A percentile compares a stretch with the other conserved stretches of the same genome.
Conservation (phyloP, 2,797 vertebrate species). For the Syndactyla subalaris region DNA sequence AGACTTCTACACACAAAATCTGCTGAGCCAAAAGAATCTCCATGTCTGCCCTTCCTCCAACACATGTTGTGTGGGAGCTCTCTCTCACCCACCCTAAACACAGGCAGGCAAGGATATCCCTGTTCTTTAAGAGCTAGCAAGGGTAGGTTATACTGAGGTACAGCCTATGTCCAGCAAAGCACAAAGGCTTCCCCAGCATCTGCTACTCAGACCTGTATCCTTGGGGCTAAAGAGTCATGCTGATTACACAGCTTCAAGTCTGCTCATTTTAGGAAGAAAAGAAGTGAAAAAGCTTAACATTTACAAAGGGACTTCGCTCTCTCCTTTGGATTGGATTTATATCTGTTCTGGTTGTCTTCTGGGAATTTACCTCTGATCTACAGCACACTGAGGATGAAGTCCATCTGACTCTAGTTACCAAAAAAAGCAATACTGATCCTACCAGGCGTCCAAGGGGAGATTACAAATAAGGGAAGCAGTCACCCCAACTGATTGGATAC, state of each 20-base stretch:
- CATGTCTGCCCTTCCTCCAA: not conserved
- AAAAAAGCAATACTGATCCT: not conserved
- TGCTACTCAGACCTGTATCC: not conserved
- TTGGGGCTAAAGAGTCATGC: not conserved
- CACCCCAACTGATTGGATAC: not conserved
- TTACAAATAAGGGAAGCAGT: conserved; percentile 38
- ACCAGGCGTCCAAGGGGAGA: not conserved
- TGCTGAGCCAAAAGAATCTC: not conserved
- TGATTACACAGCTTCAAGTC: not conserved
- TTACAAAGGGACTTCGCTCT: not conserved
- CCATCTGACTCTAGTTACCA: conserved; percentile 43
- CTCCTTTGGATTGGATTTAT: not conserved
- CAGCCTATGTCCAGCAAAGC: not conserved
- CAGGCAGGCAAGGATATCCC: not conserved
- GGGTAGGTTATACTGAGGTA: not conserved
- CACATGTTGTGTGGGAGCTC: accelerated
- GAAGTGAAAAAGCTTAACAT: not conserved
- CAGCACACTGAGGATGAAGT: not conserved
- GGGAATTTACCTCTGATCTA: not conserved
- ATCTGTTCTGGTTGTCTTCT: not conserved
- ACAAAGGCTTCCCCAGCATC: not conserved
- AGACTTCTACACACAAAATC: not conserved
- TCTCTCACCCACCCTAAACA: not conserved
- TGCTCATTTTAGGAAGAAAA: not conserved
- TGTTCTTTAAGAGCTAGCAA: not conserved